Evolutionary conservation across 2,113 vertebrate species (phyloP), one percentile per base, ranked within the genome.

Genomic region (Ceuthmochares aereus): DNA sequence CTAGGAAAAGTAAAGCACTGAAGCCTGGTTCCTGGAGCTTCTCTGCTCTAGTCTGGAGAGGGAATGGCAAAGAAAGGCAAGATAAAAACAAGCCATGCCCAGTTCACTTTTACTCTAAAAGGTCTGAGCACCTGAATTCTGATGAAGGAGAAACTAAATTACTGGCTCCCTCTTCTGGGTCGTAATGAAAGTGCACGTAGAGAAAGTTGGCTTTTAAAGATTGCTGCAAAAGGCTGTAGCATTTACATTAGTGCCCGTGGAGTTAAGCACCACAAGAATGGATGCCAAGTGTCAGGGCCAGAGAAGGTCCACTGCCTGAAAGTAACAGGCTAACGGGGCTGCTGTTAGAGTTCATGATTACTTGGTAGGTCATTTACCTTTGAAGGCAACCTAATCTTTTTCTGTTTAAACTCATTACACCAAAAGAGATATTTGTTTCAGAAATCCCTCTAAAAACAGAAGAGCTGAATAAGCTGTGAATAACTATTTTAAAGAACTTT

Each of bases 91-190:
- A 75, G 10, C 22, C 11, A 1, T 11, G 26, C 18, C 13, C 34
- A n/a, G 10, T 32, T 75, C 32, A 5, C 14, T 67, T 80, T 16
- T 7, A 43, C 14, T 36, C 23, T 14, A 7, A 11, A 20, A 55
- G 1, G 1, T 12, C 72, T 27, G 84, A 51, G 43, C 3, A 4
- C n/a, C 32, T 7, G 43, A 51, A 14, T 32, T 59, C 29, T 54
- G 20, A 23, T 64, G 17, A 36, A 85, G 42, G 58, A 25, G 25
- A 73, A 78, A 62, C 14, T 34, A 15, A 55, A 40, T 74, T 21
- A 51, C 51, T 81, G 76, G 42, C 86, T 94, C 97, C 91, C 90
- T 93, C 95, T 97, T 84, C 94, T 96, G 96, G 94, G 32, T 64
- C 45, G 6, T 13, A 68, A 21, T 68, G 74, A 74, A 93, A 96